Base-by-base conservation (phyloP, 2,888 invertebrate genomes). In the Parnassius apollo region DNA sequence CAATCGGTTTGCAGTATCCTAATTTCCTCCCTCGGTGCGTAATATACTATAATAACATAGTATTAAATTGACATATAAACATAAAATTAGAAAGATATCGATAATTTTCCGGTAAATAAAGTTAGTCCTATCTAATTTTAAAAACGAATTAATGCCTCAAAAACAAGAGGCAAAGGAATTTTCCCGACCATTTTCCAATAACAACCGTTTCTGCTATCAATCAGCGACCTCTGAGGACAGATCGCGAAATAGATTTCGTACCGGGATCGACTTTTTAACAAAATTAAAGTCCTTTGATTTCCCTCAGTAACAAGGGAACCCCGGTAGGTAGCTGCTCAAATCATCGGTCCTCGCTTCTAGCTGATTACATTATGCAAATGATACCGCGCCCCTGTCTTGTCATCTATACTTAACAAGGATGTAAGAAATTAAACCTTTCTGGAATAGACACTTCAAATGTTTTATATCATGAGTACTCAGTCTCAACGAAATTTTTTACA, bases 291-390 rank as follows among this genome's bases (percentile, higher is more conserved):
- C 77, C 78, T 80, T 76, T 80, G 82, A 82, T 82, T 81, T 77
- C 73, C 70, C 68, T 72, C 68, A 59, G 73, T 71, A 76, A 76
- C 75, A 74, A 75, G 75, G 73, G 67, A 71, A 72, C 71, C 71
- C 73, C 71, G 77, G 82, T 76, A 75, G 76, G 82, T 76, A 75
- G 76, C 72, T 72, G 71, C 70, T 77, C 81, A 80, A 85, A 82
- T 86, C 86, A 87, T 88, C 80, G 84, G 83, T 75, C 81, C 78
- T 70, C 83, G 76, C 75, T 77, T 74, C 73, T 72, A 74, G 75
- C 78, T 88, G 87, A 88, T 87, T 86, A 86, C 86, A 86, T 87
- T 88, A 88, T 88, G 88, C 78, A 86, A 87, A 88, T 87, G 75
- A 72, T 69, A 66, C 71, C 73, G 73, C 74, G 77, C 76, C 75